Percentiles rank a stretch among this genome's conserved stretches.
phyloP scores from a whole-genome alignment of 2,113 vertebrate genomes.

The Gnathonemus echidnorhynchus region DNA sequence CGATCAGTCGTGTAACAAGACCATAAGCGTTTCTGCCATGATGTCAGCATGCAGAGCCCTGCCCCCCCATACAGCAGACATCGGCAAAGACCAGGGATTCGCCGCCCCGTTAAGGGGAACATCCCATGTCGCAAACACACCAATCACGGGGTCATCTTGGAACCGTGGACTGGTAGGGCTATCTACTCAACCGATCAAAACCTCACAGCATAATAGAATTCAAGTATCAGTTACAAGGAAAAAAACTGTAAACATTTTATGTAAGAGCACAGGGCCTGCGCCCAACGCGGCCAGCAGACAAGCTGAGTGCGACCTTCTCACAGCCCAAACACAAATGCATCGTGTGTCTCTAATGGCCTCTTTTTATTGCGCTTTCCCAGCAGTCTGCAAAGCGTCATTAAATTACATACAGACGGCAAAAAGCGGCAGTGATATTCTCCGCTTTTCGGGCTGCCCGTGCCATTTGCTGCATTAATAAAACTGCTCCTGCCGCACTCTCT shows the following conservation, averaged over 20 bases:
- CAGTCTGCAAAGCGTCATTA: background rate
- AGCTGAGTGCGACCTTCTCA: background rate
- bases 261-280: background rate
- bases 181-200: background rate
- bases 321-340: background rate
- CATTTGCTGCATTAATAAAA: constrained; percentile 1
- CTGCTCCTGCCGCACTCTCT: too few species aligned
- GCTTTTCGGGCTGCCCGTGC: background rate
- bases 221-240: background rate
- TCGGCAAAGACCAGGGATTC: background rate
- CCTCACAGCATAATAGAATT: background rate
- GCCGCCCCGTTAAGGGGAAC: background rate
- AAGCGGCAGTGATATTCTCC: background rate
- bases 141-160: background rate
- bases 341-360: background rate
- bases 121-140: background rate
- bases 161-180: background rate
- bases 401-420: background rate
- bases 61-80: background rate
- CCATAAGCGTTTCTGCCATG: background rate
- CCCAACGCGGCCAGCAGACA: background rate
- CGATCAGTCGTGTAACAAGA: background rate
- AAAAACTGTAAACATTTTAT: background rate
- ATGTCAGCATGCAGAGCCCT: background rate
- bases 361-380: background rate